A percentile compares a stretch with the other conserved stretches of the same genome.
phyloP scores from a whole-genome alignment of 2,797 vertebrate genomes.

The Accipiter superciliosus region DNA sequence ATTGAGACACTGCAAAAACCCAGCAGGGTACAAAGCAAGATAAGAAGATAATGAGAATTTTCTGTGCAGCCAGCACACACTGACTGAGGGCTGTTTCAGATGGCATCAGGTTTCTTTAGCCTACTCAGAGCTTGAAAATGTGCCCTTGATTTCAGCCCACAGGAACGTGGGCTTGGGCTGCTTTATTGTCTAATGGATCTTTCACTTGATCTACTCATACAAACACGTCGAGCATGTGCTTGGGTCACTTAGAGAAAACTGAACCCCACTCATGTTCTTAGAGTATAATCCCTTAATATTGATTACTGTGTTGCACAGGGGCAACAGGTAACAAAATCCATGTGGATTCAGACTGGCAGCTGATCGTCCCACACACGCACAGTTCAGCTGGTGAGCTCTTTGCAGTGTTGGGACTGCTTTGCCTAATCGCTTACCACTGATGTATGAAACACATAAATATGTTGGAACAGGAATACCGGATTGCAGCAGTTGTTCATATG shows the following conservation, averaged over 20 bases:
- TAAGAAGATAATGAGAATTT: background rate
- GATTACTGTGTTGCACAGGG: constrained; percentile 64
- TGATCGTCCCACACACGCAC: constrained; percentile 55
- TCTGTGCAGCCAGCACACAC: background rate
- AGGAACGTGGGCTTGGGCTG: constrained; percentile 64
- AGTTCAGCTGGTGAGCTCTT: constrained; percentile 38
- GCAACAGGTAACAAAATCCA: constrained; percentile 71
- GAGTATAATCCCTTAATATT: constrained; percentile 70
- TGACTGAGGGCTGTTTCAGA: constrained; percentile 35
- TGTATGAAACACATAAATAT: constrained; percentile 13
- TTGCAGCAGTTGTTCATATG: constrained; percentile 52
- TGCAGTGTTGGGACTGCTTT: background rate
- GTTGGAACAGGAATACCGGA: background rate
- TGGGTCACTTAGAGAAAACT: constrained; percentile 69
- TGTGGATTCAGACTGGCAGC: constrained; percentile 43
- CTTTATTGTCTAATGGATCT: constrained; percentile 71
- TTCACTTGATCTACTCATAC: constrained; percentile 68
- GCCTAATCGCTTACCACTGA: constrained; percentile 4
- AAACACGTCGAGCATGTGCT: constrained; percentile 64
- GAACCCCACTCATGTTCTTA: constrained; percentile 68
- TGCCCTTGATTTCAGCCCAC: constrained; percentile 63
- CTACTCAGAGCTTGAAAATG: constrained; percentile 63
- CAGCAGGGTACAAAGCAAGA: background rate
- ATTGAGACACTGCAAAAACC: background rate
- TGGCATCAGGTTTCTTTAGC: constrained; percentile 53